Base-by-base conservation (phyloP, 2,888 invertebrate genomes). In the Ecdyonurus torrentis region DNA sequence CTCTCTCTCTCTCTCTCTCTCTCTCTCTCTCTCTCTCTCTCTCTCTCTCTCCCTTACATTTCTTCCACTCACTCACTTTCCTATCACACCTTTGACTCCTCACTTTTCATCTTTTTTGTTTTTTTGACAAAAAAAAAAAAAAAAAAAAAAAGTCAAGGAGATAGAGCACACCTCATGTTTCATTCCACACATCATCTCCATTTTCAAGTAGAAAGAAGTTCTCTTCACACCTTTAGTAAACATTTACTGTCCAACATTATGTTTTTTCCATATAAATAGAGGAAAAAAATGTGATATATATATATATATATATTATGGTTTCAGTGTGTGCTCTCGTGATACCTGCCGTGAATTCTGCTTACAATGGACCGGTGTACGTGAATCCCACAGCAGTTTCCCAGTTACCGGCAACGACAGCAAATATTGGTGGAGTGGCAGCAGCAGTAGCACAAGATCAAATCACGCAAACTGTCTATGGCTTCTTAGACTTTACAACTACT, bases 391-490 rank as follows among this genome's bases (percentile, higher is more conserved):
- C 64, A 7, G 63, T 66, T 1, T 64, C 67, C 18, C 63, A 64
- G 2, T n/a, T n/a, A n/a, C 58, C 63, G 25, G 59, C 20, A 20
- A 53, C 62, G n/a, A 25, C 65, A 20, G 60, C 65, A 23, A 59
- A 63, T 24, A 25, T 63, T 50, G 25, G 60, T 7, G 24, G 64
- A 18, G 59, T 23, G 58, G 59, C 23, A 23, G 53, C 62, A 52
- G 64, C 62, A 18, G 65, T 65, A 7, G 69, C 71, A 63, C 71
- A 69, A 64, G 74, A 79, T 67, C 79, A 83, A 67, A 78, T 88
- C 66, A 94, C 93, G 22, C 92, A 93, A 76, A 94, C 93, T 0
- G 93, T 94, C 60, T 93, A 93, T 71, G 94, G 94, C 63, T 94
- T 94, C 76, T 78, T 93, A 68, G 93, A 94, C 76, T 94, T 94